phyloP scores from a whole-genome alignment of 92 coral and sea anemone species.

The Porites lobata region DNA sequence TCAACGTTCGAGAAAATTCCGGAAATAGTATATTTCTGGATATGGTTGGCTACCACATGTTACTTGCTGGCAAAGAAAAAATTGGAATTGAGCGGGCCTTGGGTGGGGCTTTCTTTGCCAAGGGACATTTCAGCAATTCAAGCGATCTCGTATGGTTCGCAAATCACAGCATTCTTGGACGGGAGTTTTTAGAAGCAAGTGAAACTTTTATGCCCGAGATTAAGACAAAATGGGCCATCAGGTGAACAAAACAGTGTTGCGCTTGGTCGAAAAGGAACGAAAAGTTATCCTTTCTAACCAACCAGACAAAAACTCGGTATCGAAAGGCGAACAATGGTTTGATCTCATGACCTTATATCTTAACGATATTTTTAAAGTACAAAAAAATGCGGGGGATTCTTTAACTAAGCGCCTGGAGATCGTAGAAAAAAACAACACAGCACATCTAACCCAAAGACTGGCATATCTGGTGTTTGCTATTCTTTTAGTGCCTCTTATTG shows the following conservation, averaged over 20 bases:
- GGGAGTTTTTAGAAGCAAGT: slow-evolving; percentile 18
- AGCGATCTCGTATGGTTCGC: slow-evolving; percentile 60
- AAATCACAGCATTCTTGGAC: slow-evolving; percentile 66
- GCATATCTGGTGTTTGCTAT: slow-evolving; percentile 40
- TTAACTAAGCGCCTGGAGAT: slow-evolving; percentile 4
- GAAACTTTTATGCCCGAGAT: slow-evolving; percentile 37
- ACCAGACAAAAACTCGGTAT: background rate
- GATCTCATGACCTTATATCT: slow-evolving; percentile 67
- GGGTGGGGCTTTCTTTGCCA: slow-evolving; percentile 76
- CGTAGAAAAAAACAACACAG: background rate
- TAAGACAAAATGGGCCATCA: background rate
- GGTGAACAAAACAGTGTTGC: background rate
- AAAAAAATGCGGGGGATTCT: slow-evolving; percentile 46
- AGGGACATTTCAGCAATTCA: slow-evolving; percentile 58
- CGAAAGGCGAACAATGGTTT: slow-evolving; percentile 65
- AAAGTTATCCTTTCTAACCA: slow-evolving; percentile 46
- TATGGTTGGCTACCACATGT: slow-evolving; percentile 77
- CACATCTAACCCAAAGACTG: slow-evolving; percentile 3
- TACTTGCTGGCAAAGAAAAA: slow-evolving; percentile 77
- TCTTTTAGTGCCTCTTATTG: slow-evolving; percentile 54
- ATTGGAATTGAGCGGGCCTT: slow-evolving; percentile 80
- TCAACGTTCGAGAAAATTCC: background rate
- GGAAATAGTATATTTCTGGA: background rate
- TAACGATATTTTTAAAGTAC: slow-evolving; percentile 48
- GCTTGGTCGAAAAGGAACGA: slow-evolving; percentile 14